Conservation (phyloP, 1,140 invertebrate species). For the Heterodera carotae region DNA sequence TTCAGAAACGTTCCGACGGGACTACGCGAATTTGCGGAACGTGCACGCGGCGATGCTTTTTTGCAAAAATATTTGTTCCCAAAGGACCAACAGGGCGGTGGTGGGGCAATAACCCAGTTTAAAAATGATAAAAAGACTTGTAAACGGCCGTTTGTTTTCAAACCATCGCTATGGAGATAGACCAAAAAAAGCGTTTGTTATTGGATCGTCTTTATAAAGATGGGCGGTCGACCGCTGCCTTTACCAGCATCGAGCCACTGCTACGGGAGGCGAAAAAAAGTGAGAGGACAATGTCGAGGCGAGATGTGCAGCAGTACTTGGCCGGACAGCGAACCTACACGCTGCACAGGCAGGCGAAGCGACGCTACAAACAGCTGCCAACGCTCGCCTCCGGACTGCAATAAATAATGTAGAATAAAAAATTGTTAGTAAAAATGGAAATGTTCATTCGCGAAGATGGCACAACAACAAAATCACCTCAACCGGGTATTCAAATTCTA, state of each 20-base stretch:
- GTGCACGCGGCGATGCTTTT: neutral
- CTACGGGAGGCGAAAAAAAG: neutral
- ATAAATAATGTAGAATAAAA: too few species aligned
- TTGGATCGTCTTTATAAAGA: conserved; percentile 31
- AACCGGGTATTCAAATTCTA: too few species aligned
- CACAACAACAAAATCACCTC: too few species aligned
- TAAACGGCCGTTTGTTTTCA: neutral
- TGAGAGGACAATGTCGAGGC: conserved; percentile 6
- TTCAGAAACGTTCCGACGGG: too few species aligned
- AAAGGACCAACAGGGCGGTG: neutral
- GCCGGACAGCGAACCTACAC: too few species aligned
- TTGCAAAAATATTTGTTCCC: neutral
- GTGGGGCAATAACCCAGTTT: neutral
- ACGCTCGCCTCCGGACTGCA: too few species aligned
- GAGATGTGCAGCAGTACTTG: conserved; percentile 26
- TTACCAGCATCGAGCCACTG: conserved; percentile 21
- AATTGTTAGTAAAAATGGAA: too few species aligned
- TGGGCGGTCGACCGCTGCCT: conserved; percentile 9
- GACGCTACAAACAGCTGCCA: too few species aligned
- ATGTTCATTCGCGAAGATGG: too few species aligned
- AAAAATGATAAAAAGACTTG: neutral
- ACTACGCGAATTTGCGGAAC: neutral
- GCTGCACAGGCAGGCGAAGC: too few species aligned
- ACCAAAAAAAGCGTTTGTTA: neutral
- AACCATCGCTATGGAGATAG: conserved; percentile 22